A percentile compares a stretch with the other conserved stretches of the same genome.
phyloP scores from a whole-genome alignment of 1,140 invertebrate species.

The Acromyrmex echinatior region DNA sequence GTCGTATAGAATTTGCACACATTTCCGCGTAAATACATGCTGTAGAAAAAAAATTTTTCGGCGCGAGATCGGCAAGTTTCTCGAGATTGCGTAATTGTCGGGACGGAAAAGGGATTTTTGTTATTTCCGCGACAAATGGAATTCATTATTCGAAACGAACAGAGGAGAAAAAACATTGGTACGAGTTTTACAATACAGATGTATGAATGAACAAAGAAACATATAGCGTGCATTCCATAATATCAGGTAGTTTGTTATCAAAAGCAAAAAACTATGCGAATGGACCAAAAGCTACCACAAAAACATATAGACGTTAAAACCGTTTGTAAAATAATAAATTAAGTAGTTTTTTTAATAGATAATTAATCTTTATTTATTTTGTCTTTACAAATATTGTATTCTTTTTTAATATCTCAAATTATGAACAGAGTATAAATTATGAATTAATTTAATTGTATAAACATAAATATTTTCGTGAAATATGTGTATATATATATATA shows the following conservation, averaged over 20 bases:
- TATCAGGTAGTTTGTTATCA: conserved; percentile 4
- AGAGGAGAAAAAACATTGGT: neutral
- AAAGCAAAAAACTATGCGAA: conserved; percentile 36
- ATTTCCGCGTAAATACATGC: conserved; percentile 38
- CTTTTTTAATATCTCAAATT: neutral
- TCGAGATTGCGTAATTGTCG: conserved; percentile 38
- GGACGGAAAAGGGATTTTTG: conserved; percentile 11
- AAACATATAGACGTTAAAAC: neutral
- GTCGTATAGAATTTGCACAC: conserved; percentile 51
- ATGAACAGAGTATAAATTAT: neutral
- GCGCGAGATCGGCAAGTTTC: neutral
- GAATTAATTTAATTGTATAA: neutral
- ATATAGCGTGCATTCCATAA: neutral
- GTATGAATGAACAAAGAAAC: conserved; percentile 14
- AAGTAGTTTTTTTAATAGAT: neutral
- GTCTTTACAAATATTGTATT: neutral
- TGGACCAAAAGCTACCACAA: neutral
- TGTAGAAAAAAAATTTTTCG: neutral
- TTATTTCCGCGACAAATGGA: conserved; percentile 33
- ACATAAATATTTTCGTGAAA: neutral
- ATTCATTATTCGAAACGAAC: conserved; percentile 37
- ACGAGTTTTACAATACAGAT: conserved; percentile 19
- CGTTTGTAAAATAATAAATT: neutral
- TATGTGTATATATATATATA: neutral
- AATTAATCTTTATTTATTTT: neutral